These are phyloP conservation scores for Cantharis flavilabris DNA, from an alignment of 2,888 invertebrate species.

Conservation along the genomic window DNA sequence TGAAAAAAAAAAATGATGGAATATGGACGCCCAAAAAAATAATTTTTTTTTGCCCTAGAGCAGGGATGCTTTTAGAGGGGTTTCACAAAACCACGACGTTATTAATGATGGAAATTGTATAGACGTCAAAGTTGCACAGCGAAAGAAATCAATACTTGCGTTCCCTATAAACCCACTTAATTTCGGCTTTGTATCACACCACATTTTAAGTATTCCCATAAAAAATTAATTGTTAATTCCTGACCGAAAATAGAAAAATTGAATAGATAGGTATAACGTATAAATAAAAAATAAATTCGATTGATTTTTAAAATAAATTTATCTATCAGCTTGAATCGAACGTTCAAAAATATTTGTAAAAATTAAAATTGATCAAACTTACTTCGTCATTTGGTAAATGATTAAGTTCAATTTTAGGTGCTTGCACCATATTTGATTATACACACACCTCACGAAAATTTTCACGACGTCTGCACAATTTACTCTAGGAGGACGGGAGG, in stretches of 20 bases:
- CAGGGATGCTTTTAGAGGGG: background rate
- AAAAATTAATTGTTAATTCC: background rate
- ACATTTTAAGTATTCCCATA: background rate
- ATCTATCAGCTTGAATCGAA: background rate
- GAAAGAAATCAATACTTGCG: background rate
- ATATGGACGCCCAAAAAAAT: background rate
- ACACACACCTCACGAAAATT: slow-evolving; percentile 3
- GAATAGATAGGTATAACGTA: background rate
- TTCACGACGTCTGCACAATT: slow-evolving; percentile 9
- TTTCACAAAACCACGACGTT: background rate
- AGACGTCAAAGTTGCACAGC: background rate
- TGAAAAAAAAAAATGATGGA: background rate
- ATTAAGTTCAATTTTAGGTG: slow-evolving; percentile 1
- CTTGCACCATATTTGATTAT: slow-evolving; percentile 20
- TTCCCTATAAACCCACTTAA: background rate
- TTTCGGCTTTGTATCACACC: background rate
- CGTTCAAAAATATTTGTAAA: background rate
- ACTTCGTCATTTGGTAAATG: slow-evolving; percentile 15
- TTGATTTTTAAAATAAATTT: background rate
- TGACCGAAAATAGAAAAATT: background rate
- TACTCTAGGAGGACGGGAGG: slow-evolving; percentile 25
- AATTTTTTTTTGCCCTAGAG: background rate
- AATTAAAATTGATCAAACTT: slow-evolving; percentile 5
- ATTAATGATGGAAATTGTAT: background rate
- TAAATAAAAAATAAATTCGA: background rate